Base-by-base conservation (phyloP, 2,113 vertebrate species). In the Phaethornis superciliosus region DNA sequence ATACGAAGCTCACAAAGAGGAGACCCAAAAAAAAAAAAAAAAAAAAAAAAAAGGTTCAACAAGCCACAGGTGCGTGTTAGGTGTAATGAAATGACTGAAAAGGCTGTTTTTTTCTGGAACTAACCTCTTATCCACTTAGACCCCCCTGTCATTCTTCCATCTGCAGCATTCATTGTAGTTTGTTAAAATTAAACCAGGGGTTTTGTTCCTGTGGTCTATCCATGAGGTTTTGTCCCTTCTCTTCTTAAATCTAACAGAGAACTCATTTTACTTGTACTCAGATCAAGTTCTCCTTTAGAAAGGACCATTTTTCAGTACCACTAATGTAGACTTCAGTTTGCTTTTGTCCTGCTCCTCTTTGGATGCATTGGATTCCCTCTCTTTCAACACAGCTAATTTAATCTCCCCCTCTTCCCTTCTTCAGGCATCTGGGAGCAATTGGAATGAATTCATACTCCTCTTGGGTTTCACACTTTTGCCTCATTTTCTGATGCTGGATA, bases 361-460 rank as follows among this genome's bases (percentile, higher is more conserved):
- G 12, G 71, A 75, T 85, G 51, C 42, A 52, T 30, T 64, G 26
- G 82, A 55, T 95, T 93, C 17, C 6, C 46, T 89, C 82, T 90
- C 79, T 91, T 96, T 95, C 86, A 85, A 49, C 52, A 74, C 17
- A 76, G 21, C 49, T 95, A 89, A 93, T 92, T 96, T 86, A 76
- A 87, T 95, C 71, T 88, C 62, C 58, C 23, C 14, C 28, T 78
- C 11, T 72, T 91, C 68, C 26, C 51, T 69, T 49, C n/a, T 67
- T 89, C 72, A 86, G 42, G 86, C 82, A 97, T 85, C 60, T 81
- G 89, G 81, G 83, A 71, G 46, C 56, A 86, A 64, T 54, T 89
- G 78, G 23, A 85, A 49, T 80, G 46, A 87, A 71, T 94, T 85
- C 77, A 51, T 58, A n/a, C 18, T 70, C 37, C 46, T 93, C 47